Conservation (phyloP, 2,888 invertebrate species). For the Branchellion lobata region DNA sequence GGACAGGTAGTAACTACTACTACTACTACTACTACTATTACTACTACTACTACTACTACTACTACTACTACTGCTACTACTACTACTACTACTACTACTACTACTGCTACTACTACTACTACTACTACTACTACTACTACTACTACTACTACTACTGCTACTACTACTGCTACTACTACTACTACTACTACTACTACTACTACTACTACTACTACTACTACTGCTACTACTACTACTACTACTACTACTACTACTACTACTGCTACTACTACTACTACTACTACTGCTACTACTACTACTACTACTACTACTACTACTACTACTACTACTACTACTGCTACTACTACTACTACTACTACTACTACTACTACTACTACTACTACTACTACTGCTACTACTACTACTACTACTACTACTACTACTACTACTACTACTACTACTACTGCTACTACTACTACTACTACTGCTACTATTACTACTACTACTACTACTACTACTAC, state of each 20-base stretch:
- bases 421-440: conserved; percentile 14
- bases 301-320: conserved; percentile 14
- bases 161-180: conserved; percentile 3
- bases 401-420: conserved; percentile 14
- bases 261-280: conserved; percentile 11
- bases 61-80: conserved; percentile 7
- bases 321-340: conserved; percentile 11
- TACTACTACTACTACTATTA: conserved; percentile 25
- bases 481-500: conserved; percentile 10
- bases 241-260: conserved; percentile 14
- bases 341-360: conserved; percentile 14
- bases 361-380: conserved; percentile 14
- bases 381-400: conserved; percentile 11
- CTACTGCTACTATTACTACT: not conserved
- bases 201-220: conserved; percentile 6
- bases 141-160: not conserved
- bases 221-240: conserved; percentile 11
- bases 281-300: conserved; percentile 2
- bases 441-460: conserved; percentile 7
- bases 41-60: conserved; percentile 28
- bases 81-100: conserved; percentile 4
- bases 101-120: not conserved
- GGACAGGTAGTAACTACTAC: not conserved
- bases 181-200: conserved; percentile 14
- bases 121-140: not conserved